Conservation (phyloP, 2,113 vertebrate species). For the Elanoides forficatus region DNA sequence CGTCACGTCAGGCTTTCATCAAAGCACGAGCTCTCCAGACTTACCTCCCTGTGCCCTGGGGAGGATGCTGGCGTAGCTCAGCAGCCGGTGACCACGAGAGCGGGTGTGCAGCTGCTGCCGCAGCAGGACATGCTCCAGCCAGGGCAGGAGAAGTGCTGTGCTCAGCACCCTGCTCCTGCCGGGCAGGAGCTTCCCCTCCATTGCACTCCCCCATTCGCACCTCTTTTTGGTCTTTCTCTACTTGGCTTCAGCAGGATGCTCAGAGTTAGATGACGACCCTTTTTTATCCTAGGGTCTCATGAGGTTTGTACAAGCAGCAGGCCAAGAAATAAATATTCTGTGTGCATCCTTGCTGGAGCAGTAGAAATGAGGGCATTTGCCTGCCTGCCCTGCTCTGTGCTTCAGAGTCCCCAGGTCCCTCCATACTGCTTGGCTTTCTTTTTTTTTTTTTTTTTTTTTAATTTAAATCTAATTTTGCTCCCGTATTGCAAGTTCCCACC, state of each 20-base stretch:
- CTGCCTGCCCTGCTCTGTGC: background rate
- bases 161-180: background rate
- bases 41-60: background rate
- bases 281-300: background rate
- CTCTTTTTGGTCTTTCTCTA: background rate
- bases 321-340: background rate
- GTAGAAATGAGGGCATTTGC: background rate
- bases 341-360: background rate
- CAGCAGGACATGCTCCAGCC: background rate
- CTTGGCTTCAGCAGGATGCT: background rate
- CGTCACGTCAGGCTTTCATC: background rate
- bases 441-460: background rate
- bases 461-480: constrained; percentile 41
- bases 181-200: background rate
- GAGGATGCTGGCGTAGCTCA: background rate
- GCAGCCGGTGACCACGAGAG: background rate
- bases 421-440: background rate
- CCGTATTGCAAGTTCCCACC: background rate
- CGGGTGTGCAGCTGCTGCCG: accelerated
- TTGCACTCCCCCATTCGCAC: background rate
- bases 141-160: background rate
- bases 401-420: background rate
- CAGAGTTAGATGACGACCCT: background rate
- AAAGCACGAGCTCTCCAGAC: background rate
- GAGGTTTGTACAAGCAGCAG: background rate